Evolutionary conservation across 2,888 invertebrate species (phyloP), one percentile per base, ranked within the genome.

Genomic region (Spodoptera picta): DNA sequence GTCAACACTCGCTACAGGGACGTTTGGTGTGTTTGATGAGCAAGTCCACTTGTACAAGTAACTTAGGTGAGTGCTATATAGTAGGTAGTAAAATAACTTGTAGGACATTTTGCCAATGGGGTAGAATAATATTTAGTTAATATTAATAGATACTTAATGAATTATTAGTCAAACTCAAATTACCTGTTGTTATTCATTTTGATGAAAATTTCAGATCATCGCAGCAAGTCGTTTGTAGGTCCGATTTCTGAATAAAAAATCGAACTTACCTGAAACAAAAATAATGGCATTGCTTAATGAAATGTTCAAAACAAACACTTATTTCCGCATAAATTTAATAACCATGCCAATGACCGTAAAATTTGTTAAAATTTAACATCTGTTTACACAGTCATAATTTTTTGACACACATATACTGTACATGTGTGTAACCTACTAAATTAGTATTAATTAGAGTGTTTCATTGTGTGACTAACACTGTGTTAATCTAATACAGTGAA

Each of bases 1-100:
- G 94, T 94, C 94, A 94, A 94, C 94, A 94, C 92, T 93, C 94
- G 94, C 92, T 92, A 93, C 94, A 94, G 94, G 94, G 94, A 93
- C 94, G 91, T 93, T 88, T 84, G 93, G 87, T 84, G 89, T 89
- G 87, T 91, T 94, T 85, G 83, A 79, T 81, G 75, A 65, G 85
- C 87, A 50, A 91, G 85, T 82, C 73, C 79, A 89, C 92, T 91
- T 76, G 91, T 68, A 71, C 87, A 70, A 87, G 85, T 84, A 69
- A 54, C 31, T 53, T 65, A 65, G 55, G 65, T 45, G 51, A 73
- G 69, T 77, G 54, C 65, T 55, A n/a, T n/a, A n/a, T n/a, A 64
- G 54, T 64, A 65, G 14, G 10, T 19, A 51, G 43, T 27, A 46
- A 57, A 59, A 31, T 43, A 9, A 48, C 11, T 23, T 43, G 27